A percentile compares a stretch with the other conserved stretches of the same genome.
Evolutionary conservation across 2,888 invertebrate genomes (phyloP).

Genomic region (Synergus itoensis): DNA sequence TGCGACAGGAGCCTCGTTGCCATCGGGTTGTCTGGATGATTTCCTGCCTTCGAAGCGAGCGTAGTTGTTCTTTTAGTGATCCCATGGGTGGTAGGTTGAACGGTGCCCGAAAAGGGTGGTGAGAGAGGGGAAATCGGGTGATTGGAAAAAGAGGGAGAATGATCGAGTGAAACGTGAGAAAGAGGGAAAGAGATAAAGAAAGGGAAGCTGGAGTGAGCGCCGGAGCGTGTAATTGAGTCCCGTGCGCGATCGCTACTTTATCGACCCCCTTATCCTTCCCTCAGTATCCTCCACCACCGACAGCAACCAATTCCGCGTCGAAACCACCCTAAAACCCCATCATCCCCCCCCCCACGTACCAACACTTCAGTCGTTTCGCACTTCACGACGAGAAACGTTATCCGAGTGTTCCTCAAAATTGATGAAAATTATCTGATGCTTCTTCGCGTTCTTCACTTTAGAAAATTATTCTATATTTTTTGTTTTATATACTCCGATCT

Average conservation of each 20-base stretch:
- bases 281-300: constrained; percentile 51
- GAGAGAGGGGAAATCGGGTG: constrained; percentile 33
- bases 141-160: constrained; percentile 53
- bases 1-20: constrained; percentile 66
- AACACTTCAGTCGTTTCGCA: constrained; percentile 43
- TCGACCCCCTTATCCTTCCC: constrained; percentile 72
- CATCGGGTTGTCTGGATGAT: constrained; percentile 68
- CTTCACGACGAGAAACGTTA: constrained; percentile 60
- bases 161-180: constrained; percentile 50
- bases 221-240: constrained; percentile 78
- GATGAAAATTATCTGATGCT: constrained; percentile 66
- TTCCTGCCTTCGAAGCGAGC: constrained; percentile 60
- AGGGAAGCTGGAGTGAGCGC: constrained; percentile 62
- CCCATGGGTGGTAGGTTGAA: constrained; percentile 63
- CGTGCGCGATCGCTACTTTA: constrained; percentile 77
- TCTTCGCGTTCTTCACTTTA: not conserved
- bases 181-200: constrained; percentile 47
- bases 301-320: constrained; percentile 52
- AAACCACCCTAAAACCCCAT: constrained; percentile 41
- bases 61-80: constrained; percentile 65
- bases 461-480: not conserved
- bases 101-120: constrained; percentile 59
- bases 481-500: not conserved
- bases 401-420: constrained; percentile 68
- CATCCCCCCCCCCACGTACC: constrained; percentile 48